phyloP scores from a whole-genome alignment of 2,888 invertebrate species.

The Hemaris fuciformis region DNA sequence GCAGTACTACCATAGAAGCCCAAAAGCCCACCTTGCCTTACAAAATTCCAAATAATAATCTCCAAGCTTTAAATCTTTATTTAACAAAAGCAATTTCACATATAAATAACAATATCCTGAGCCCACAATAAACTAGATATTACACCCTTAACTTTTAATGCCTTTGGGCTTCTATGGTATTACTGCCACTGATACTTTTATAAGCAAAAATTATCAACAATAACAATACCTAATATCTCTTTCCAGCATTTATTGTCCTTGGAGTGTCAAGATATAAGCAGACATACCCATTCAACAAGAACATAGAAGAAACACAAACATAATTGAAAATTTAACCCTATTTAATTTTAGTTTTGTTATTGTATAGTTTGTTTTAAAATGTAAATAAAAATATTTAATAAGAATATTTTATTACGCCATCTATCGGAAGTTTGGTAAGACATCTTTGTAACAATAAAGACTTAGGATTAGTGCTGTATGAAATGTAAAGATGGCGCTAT shows the following conservation, averaged over 20 bases:
- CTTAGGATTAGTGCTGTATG: background rate
- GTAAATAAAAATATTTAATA: conserved; percentile 12
- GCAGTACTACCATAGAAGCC: too few species aligned
- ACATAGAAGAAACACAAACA: conserved; percentile 34
- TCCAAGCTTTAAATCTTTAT: too few species aligned
- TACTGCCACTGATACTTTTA: too few species aligned
- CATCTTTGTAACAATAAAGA: background rate
- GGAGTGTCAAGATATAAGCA: conserved; percentile 80
- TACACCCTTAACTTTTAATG: too few species aligned
- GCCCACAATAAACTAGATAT: too few species aligned
- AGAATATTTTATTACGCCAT: background rate
- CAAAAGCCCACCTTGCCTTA: too few species aligned
- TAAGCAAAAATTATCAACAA: too few species aligned
- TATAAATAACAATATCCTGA: too few species aligned
- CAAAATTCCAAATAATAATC: too few species aligned
- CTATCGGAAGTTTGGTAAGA: too few species aligned
- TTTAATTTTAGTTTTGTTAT: conserved; percentile 12
- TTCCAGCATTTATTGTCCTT: conserved; percentile 80
- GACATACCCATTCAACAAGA: conserved; percentile 73
- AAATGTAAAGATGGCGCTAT: background rate
- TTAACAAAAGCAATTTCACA: too few species aligned
- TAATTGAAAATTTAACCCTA: background rate
- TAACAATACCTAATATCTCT: conserved; percentile 26
- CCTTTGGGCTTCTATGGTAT: too few species aligned
- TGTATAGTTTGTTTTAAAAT: conserved; percentile 2